Base-by-base conservation (phyloP, 2,797 vertebrate genomes). In the Chelon auratus region DNA sequence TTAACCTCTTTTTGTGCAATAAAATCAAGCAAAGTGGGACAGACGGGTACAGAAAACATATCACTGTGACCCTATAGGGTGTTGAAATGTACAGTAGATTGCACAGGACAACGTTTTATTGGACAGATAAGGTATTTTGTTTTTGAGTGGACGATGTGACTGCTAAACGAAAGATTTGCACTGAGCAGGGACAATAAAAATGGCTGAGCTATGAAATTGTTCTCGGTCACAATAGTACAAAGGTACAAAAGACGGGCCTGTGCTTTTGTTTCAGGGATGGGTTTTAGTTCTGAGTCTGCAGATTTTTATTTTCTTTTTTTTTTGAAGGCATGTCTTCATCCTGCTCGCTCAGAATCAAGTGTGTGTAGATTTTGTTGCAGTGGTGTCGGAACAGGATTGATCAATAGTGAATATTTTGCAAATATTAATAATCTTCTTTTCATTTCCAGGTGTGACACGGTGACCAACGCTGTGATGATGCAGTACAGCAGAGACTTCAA, bases 401-500 rank as follows among this genome's bases (percentile, higher is more conserved):
- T 45, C 7, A 65, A 33, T 18, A 24, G 15, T 57, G 11, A 43
- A 37, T 42, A 40, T 39, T 50, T 51, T 20, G 3, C 5, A 15
- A 20, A 51, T 48, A 22, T 72, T 1, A 4, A 13, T 57, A 9
- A 0, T 56, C 51, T 63, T 30, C 9, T 51, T 59, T 61, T 18
- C 2, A 0, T 66, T 22, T 60, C 0, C 79, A 99, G 98, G 90
- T 99, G 98, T 64, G 98, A 99, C 89, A 99, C 97, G 0, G 98
- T 99, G 51, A 99, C 97, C 2, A 96, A 94, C 4, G 97, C 97
- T 0, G 98, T 99, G 83, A 99, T 98, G 97, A 99, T 99, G 98
- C 98, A 99, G 82, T 99, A 99, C 69, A 99, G 98, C 84, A 94
- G 98, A 65, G 98, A 99, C 88, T 95, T 99, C 73, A 99, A 99